Evolutionary conservation across 1,140 invertebrate species (phyloP), one percentile per base, ranked within the genome.

Genomic region (Drosophila sucinea): DNA sequence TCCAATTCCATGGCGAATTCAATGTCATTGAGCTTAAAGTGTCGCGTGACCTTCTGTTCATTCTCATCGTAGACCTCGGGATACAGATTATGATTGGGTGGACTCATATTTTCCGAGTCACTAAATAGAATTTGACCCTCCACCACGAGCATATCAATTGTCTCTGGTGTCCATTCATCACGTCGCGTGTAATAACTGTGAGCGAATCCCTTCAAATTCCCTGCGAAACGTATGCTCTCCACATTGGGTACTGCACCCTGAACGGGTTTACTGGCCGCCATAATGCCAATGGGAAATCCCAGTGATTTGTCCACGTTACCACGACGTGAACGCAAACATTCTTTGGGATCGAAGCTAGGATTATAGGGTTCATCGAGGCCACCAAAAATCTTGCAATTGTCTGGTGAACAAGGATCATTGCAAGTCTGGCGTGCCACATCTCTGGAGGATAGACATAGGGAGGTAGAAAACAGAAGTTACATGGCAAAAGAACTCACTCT

Each of bases 11-110:
- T 3, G 10, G 66, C 73, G 29, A 87, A 87, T 6, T 87, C 84
- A n/a, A 89, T 66, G 0, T 87, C 77, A n/a, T 89, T 87, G 1
- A 87, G 55, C 25, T 78, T 87, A 23, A 87, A 87, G 23, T 87
- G 77, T 0, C 84, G 68, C 11, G 81, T 69, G 3, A 87, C 80
- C 5, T 44, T 27, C 29, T 72, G 68, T 51, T 87, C 84, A 3
- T 80, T 84, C 1, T 80, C 70, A 25, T 87, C 85, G 23, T 87
- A 87, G 0, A 87, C 54, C 35, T 83, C 84, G 0, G 73, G 70
- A 51, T 68, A 62, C 1, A 35, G 4, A 30, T 51, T 47, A 0
- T 6, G 4, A 55, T 87, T 87, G 4, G 79, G 73, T 10, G 3
- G 4, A 0, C 70, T 67, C 84, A 87, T 75, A 17, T 55, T 65